A percentile compares a stretch with the other conserved stretches of the same genome.
phyloP scores from a whole-genome alignment of 2,797 vertebrate species.

The Epinephelus awoara region DNA sequence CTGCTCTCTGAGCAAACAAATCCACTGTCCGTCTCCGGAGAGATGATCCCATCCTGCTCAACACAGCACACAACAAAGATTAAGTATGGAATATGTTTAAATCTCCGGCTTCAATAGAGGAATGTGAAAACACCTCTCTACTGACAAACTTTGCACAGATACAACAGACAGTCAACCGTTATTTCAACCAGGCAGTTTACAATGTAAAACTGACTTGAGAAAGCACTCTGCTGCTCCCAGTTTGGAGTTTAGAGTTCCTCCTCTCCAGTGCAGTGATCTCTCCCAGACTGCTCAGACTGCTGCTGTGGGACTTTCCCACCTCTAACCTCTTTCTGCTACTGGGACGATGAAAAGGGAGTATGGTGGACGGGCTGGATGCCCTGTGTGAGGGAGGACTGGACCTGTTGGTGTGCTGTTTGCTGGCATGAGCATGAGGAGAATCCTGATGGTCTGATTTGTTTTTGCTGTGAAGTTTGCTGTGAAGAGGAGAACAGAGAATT shows the following conservation, averaged over 20 bases:
- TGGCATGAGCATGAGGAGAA: not conserved
- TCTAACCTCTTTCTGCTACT: not conserved
- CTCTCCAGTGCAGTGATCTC: constrained; percentile 61
- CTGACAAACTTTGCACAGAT: too few species aligned
- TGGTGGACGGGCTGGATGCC: constrained; percentile 6
- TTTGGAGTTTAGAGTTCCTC: constrained; percentile 63
- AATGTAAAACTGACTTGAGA: constrained; percentile 79
- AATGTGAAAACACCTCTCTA: too few species aligned
- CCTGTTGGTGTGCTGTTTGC: not conserved
- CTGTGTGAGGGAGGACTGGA: constrained; percentile 28
- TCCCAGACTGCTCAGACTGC: constrained; percentile 81
- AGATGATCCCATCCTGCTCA: constrained; percentile 90
- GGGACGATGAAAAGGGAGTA: constrained; percentile 29
- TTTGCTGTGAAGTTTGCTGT: constrained; percentile 67
- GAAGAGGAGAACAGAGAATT: constrained; percentile 10
- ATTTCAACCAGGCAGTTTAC: not conserved
- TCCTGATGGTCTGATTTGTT: constrained; percentile 19
- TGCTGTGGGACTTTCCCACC: constrained; percentile 46
- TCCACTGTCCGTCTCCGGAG: constrained; percentile 95
- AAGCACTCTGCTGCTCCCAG: constrained; percentile 15
- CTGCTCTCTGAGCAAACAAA: constrained; percentile 95
- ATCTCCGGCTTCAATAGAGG: too few species aligned
- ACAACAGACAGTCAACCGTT: not conserved
- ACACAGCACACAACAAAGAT: constrained; percentile 19
- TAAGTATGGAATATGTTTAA: not conserved